Evolutionary conservation across 2,113 vertebrate species (phyloP), one percentile per base, ranked within the genome.

Genomic region (Pseudolaguvia tuberculata): DNA sequence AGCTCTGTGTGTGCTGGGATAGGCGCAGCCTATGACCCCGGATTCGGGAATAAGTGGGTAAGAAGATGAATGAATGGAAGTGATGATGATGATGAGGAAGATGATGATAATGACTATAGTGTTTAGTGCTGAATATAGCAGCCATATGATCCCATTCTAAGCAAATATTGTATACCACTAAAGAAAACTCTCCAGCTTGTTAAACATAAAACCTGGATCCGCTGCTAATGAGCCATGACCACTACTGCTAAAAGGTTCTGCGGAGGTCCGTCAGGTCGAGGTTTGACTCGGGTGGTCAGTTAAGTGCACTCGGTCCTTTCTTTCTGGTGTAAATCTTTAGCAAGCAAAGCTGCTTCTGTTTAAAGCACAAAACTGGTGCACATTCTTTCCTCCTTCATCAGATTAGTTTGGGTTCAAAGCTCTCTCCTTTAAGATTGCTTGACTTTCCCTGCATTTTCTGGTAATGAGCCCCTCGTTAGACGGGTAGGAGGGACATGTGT

Each of bases 321-420:
- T 31, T 11, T 18, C 18, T 75, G 39, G 55, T 25, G 15, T 21
- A 9, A n/a, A 4, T 23, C 21, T 8, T 66, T 50, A 53, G 25
- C 62, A 50, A 48, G 39, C 17, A 68, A 27, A 68, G 52, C 39
- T 31, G 47, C 14, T 17, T 73, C 29, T 4, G 47, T 35, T 35
- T 52, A 21, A 73, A 63, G 2, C 73, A 17, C n/a, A 47, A 4
- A 55, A 29, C n/a, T 57, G 39, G 17, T 67, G 42, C 20, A 17
- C 73, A 68, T 67, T 75, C 73, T 29, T 67, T 4, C 12, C 8
- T 57, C 20, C 23, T 67, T 75, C 48, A 57, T 68, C 39, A 47
- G 63, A 75, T 67, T 75, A 57, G 39, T 56, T 31, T 29, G 14
- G 25, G 57, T 57, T 67, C 31, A 27, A 50, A n/a, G 5, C 17